A percentile compares a stretch with the other conserved stretches of the same genome.
phyloP scores from a whole-genome alignment of 2,797 vertebrate species.

The Coluber constrictor region DNA sequence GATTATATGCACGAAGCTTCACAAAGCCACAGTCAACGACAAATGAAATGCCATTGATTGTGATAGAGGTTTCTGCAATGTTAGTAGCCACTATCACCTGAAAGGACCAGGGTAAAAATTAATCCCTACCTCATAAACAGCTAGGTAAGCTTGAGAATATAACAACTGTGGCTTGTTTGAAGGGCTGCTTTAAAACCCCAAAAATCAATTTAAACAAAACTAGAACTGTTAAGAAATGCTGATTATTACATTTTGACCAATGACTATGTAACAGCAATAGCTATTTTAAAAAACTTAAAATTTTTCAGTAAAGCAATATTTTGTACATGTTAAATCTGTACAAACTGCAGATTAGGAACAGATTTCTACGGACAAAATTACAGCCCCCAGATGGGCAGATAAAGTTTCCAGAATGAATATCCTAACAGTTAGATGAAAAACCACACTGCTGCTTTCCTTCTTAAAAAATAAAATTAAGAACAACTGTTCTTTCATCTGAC shows the following conservation, averaged over 20 bases:
- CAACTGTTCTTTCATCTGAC: not conserved
- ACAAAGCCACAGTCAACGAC: slow-evolving; percentile 97
- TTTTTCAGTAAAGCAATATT: not conserved
- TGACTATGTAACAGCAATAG: not conserved
- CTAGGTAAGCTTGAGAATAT: not conserved
- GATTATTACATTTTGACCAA: not conserved
- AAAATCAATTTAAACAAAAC: not conserved
- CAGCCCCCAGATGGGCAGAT: not conserved
- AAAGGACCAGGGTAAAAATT: not conserved
- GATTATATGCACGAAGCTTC: slow-evolving; percentile 94
- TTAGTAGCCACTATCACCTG: slow-evolving; percentile 97
- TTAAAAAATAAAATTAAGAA: not conserved
- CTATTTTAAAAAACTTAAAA: not conserved
- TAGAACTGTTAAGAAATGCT: not conserved
- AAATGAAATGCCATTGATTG: slow-evolving; percentile 87
- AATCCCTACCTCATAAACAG: not conserved
- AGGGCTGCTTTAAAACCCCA: not conserved
- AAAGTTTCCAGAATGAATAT: not conserved
- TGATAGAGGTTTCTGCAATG: slow-evolving; percentile 96
- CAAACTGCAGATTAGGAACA: not conserved
- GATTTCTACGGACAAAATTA: not conserved
- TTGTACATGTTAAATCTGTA: not conserved
- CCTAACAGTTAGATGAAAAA: not conserved
- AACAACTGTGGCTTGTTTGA: not conserved
- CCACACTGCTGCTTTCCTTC: not conserved